These are phyloP conservation scores for Monarcha castaneiventris DNA, from an alignment of 2,113 vertebrate species.

Conservation along the genomic window DNA sequence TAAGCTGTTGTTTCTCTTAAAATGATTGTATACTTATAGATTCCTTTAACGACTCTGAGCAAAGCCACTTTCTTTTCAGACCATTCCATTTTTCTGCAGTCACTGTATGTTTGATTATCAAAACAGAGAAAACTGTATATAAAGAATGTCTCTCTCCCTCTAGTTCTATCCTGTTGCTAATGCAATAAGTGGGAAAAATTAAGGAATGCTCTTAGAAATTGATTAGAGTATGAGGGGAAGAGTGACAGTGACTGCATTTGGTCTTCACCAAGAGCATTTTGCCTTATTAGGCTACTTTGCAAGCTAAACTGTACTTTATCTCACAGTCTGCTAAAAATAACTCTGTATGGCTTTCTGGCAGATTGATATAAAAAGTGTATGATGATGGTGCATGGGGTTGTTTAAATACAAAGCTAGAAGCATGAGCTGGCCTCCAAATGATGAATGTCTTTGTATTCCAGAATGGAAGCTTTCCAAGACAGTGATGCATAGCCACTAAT, in stretches of 20 bases:
- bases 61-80: background rate
- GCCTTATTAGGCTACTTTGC: conserved; percentile 52
- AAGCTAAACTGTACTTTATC: conserved; percentile 37
- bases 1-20: background rate
- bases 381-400: conserved; percentile 15
- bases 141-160: background rate
- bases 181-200: background rate
- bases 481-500: conserved; percentile 27
- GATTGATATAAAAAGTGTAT: conserved; percentile 48
- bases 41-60: background rate
- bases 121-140: background rate
- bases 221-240: background rate
- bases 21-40: background rate
- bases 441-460: conserved; percentile 28
- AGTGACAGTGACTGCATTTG: conserved; percentile 25
- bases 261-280: conserved; percentile 29
- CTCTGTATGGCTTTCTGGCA: conserved; percentile 39
- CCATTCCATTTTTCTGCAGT: background rate
- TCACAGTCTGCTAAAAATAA: conserved; percentile 33
- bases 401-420: conserved; percentile 50
- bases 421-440: conserved; percentile 8
- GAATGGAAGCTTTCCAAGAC: conserved; percentile 39
- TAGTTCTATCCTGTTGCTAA: background rate
- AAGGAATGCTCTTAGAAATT: background rate
- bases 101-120: background rate